Percentiles rank a stretch among this genome's conserved stretches.
phyloP scores from a whole-genome alignment of 2,888 invertebrate genomes.

The Hoplodrina ambigua region DNA sequence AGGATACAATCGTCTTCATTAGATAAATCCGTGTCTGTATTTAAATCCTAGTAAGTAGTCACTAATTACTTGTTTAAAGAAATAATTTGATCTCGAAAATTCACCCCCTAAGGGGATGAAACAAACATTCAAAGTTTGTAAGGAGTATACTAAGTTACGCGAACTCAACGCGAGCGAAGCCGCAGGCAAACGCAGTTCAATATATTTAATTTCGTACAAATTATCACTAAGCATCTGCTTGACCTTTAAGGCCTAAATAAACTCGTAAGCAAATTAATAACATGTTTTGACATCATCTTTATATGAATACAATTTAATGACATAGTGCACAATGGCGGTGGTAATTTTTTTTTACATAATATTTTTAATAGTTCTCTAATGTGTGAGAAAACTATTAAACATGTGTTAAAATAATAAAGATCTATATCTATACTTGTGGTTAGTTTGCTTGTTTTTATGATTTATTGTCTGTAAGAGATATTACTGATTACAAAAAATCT shows the following conservation, averaged over 20 bases:
- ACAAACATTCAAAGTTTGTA: too few species aligned
- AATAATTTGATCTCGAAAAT: constrained; percentile 3
- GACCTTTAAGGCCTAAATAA: constrained; percentile 50
- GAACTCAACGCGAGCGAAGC: too few species aligned
- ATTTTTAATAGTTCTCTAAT: constrained; percentile 42
- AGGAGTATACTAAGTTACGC: too few species aligned
- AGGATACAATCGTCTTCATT: constrained; percentile 14
- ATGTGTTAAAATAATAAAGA: too few species aligned
- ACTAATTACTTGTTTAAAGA: constrained; percentile 7
- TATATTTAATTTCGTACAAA: constrained; percentile 44
- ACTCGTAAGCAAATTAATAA: constrained; percentile 33
- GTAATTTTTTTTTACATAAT: constrained; percentile 6
- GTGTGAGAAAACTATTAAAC: background rate
- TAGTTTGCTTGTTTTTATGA: too few species aligned
- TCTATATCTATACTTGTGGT: too few species aligned
- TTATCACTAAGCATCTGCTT: constrained; percentile 44
- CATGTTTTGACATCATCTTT: constrained; percentile 34
- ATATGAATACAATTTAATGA: constrained; percentile 37
- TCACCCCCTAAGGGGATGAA: too few species aligned
- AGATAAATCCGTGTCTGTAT: constrained; percentile 29
- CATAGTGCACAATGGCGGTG: constrained; percentile 17
- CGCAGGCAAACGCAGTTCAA: too few species aligned
- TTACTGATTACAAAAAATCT: too few species aligned
- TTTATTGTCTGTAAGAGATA: too few species aligned
- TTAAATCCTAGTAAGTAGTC: constrained; percentile 4